phyloP scores from a whole-genome alignment of 2,888 invertebrate genomes.

The Rhorus exstirpatorius region DNA sequence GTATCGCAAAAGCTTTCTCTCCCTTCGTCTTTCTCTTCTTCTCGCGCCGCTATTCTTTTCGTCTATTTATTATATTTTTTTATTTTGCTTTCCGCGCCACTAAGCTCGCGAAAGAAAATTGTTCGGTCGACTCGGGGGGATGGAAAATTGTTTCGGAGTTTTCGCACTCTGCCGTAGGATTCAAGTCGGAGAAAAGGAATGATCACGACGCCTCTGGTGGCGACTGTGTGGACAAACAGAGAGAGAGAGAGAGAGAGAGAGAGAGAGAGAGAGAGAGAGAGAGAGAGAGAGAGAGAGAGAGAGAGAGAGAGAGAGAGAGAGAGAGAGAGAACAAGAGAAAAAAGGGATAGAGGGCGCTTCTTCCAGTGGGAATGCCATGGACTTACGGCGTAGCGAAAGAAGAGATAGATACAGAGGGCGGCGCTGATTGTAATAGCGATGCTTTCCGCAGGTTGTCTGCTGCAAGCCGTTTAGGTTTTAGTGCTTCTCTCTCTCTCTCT shows the following conservation, averaged over 20 bases:
- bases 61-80: not conserved
- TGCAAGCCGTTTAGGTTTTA: slow-evolving; percentile 14
- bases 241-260: slow-evolving; percentile 8
- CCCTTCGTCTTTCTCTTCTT: no score
- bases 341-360: not conserved
- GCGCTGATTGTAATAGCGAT: not conserved
- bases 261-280: slow-evolving; percentile 19
- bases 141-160: slow-evolving; percentile 38
- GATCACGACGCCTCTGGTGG: not conserved
- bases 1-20: slow-evolving; percentile 17
- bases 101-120: slow-evolving; percentile 20
- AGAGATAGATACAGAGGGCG: slow-evolving; percentile 1
- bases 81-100: not conserved
- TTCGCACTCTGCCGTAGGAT: not conserved
- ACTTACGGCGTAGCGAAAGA: slow-evolving; percentile 10
- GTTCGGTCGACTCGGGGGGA: not conserved
- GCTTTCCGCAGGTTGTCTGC: slow-evolving; percentile 20
- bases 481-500: no score
- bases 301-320: not conserved
- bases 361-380: slow-evolving; percentile 8
- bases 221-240: not conserved
- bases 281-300: not conserved
- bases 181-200: slow-evolving; percentile 31
- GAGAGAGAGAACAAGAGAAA: not conserved
- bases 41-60: slow-evolving; percentile 5